Evolutionary conservation across 1,140 invertebrate species (phyloP).

Genomic region (Drosophila lacertosa): DNA sequence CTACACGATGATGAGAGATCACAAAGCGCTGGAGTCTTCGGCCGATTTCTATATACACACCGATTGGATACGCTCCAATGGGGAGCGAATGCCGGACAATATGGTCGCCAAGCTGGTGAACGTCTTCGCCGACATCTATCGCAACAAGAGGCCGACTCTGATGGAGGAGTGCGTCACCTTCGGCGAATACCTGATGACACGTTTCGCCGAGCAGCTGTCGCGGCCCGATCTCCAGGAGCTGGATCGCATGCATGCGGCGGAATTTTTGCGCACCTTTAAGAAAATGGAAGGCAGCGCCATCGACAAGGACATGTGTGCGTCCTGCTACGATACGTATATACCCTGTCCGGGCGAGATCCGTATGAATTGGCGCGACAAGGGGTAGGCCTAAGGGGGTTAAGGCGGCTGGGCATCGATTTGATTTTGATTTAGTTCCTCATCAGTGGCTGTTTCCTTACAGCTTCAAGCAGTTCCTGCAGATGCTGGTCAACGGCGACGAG

Average conservation of each 20-base stretch:
- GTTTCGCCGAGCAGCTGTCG: slow-evolving; percentile 26
- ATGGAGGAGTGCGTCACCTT: slow-evolving; percentile 58
- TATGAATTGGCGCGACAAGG: slow-evolving; percentile 86
- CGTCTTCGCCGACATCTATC: slow-evolving; percentile 27
- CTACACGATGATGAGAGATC: slow-evolving; percentile 86
- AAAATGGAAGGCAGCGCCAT: slow-evolving; percentile 85
- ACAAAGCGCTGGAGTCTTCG: slow-evolving; percentile 83
- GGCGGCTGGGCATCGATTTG: too few relatives aligned
- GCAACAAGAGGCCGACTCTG: slow-evolving; percentile 26
- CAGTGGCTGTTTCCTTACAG: slow-evolving; percentile 6
- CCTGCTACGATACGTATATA: slow-evolving; percentile 84
- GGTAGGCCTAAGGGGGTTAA: slow-evolving; percentile 84
- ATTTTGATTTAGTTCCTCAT: not conserved
- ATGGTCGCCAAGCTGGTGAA: slow-evolving; percentile 8
- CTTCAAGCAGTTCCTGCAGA: slow-evolving; percentile 82
- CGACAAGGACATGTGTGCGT: slow-evolving; percentile 85
- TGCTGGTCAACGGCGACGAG: slow-evolving; percentile 85
- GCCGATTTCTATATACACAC: slow-evolving; percentile 22
- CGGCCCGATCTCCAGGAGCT: slow-evolving; percentile 2
- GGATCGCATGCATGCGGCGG: slow-evolving; percentile 57
- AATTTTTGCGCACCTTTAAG: slow-evolving; percentile 85
- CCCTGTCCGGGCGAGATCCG: slow-evolving; percentile 86
- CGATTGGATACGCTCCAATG: slow-evolving; percentile 72
- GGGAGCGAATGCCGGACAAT: slow-evolving; percentile 48
- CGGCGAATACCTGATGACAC: slow-evolving; percentile 77